A percentile compares a stretch with the other conserved stretches of the same genome.
Evolutionary conservation across 2,888 invertebrate genomes (phyloP).

Genomic region (Helobdella robusta): DNA sequence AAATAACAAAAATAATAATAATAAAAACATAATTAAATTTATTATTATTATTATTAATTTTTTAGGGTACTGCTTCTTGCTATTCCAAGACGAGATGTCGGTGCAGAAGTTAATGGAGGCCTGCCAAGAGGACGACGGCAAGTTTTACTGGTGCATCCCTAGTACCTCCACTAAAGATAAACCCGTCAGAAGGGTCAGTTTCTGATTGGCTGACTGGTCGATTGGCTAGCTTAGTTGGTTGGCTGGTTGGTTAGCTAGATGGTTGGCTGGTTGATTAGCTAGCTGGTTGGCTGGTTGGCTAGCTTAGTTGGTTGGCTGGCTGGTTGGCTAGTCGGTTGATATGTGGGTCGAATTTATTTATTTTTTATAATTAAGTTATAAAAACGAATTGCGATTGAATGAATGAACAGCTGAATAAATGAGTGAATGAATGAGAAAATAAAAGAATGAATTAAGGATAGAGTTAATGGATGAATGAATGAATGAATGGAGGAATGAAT

Average conservation of each 20-base stretch:
- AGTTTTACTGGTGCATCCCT: slow-evolving; percentile 91
- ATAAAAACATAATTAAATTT: neutral
- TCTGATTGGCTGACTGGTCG: neutral
- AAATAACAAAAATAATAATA: neutral
- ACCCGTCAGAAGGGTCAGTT: slow-evolving; percentile 58
- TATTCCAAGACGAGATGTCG: slow-evolving; percentile 82
- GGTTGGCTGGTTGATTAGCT: too few relatives aligned
- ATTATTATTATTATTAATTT: neutral
- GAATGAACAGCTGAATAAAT: too few relatives aligned
- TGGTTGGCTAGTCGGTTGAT: too few relatives aligned
- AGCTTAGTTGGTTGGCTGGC: neutral
- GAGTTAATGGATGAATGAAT: too few relatives aligned
- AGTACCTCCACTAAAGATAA: slow-evolving; percentile 98
- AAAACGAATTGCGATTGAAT: too few relatives aligned
- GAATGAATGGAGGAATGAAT: too few relatives aligned
- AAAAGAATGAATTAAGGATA: too few relatives aligned
- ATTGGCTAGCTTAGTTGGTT: neutral
- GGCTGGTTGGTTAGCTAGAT: neutral
- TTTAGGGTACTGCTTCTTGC: slow-evolving; percentile 55
- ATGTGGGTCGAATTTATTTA: too few relatives aligned
- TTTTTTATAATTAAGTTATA: too few relatives aligned
- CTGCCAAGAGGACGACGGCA: slow-evolving; percentile 94
- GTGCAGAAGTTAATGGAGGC: slow-evolving; percentile 93
- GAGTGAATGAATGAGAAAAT: too few relatives aligned
- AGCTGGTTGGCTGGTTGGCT: slow-evolving; percentile 1